Conservation (phyloP, 1,140 invertebrate species). For the Wiebesia pumilae region DNA sequence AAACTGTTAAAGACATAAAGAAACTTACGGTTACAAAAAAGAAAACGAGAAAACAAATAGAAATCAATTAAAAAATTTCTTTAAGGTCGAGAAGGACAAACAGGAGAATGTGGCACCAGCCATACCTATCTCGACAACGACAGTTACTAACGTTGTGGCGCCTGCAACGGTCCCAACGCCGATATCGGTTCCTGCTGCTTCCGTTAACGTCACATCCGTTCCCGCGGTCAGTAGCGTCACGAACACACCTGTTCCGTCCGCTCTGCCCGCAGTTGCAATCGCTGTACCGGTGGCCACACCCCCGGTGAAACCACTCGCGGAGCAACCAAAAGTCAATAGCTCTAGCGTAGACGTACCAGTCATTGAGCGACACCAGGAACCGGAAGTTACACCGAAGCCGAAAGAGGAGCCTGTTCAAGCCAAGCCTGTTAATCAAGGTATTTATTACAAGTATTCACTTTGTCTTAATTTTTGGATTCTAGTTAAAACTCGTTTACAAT, state of each 20-base stretch:
- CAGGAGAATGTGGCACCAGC: conserved; percentile 1
- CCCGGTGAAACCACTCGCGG: conserved; percentile 1
- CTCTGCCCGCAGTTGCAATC: background rate
- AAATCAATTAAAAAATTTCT: background rate
- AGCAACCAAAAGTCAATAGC: conserved; percentile 42
- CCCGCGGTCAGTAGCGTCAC: conserved; percentile 6
- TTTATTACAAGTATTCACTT: background rate
- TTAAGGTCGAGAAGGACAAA: conserved; percentile 43
- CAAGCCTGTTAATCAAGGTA: conserved; percentile 46
- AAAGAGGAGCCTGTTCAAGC: conserved; percentile 44
- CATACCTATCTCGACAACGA: background rate
- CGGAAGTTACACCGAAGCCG: conserved; percentile 23
- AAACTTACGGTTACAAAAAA: background rate
- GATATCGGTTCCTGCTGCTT: background rate
- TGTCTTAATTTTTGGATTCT: too few relatives aligned
- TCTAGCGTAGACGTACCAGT: conserved; percentile 15
- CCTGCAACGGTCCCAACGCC: background rate
- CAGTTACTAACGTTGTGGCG: background rate
- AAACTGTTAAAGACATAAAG: too few relatives aligned
- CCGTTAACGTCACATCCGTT: conserved; percentile 12
- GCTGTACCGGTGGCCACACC: background rate
- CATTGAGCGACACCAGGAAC: conserved; percentile 5
- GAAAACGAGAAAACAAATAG: background rate
- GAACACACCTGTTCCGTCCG: background rate
- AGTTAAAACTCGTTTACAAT: too few relatives aligned